phyloP scores from a whole-genome alignment of 2,888 invertebrate genomes.

The Abrostola tripartita region DNA sequence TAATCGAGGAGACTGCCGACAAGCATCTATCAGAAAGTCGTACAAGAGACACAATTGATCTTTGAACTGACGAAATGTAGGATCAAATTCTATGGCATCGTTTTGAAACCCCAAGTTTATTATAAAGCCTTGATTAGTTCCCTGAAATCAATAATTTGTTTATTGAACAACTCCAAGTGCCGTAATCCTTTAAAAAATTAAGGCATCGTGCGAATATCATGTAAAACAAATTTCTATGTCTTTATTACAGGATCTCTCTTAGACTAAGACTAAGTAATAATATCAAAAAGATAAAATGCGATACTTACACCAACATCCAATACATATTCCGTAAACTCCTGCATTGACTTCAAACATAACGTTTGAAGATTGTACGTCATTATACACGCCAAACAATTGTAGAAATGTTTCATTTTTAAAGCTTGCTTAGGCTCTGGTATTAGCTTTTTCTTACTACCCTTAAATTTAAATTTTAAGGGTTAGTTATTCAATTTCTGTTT shows the following conservation, averaged over 20 bases:
- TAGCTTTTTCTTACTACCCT: constrained; percentile 90
- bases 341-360: constrained; percentile 93
- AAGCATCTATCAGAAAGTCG: constrained; percentile 92
- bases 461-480: constrained; percentile 42
- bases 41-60: constrained; percentile 91
- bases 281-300: not conserved
- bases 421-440: constrained; percentile 91
- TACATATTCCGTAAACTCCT: constrained; percentile 93
- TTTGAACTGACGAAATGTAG: constrained; percentile 92
- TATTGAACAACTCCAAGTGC: not conserved
- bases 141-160: constrained; percentile 76
- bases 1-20: constrained; percentile 92
- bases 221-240: too few relatives aligned
- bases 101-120: constrained; percentile 89
- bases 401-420: constrained; percentile 92
- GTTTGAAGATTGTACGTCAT: constrained; percentile 97
- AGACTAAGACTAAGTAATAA: not conserved
- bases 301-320: constrained; percentile 91
- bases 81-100: constrained; percentile 91
- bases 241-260: not conserved
- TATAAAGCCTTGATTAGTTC: constrained; percentile 91
- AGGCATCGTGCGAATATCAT: too few relatives aligned
- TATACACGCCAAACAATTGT: constrained; percentile 94
- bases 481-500: too few relatives aligned
- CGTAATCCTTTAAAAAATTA: not conserved